Conservation (phyloP, 2,113 vertebrate genomes). For the Gymnorhina tibicen region DNA sequence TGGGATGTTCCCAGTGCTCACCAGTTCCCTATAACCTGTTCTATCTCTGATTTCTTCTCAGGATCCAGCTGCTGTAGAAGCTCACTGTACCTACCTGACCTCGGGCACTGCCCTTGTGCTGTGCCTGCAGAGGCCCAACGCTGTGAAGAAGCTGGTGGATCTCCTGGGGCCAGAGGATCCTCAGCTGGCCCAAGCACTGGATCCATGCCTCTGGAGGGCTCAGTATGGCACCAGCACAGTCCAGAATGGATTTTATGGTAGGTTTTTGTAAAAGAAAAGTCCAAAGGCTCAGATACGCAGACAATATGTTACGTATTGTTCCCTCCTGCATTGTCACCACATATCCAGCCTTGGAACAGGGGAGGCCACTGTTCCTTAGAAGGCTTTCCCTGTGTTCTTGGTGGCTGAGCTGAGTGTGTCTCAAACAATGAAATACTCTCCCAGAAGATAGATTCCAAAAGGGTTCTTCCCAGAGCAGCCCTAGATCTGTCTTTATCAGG, state of each 20-base stretch:
- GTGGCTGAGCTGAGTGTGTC: background rate
- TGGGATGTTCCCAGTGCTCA: background rate
- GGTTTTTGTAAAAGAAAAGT: background rate
- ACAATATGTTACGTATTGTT: background rate
- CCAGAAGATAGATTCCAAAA: background rate
- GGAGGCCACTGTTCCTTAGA: background rate
- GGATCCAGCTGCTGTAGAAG: slow-evolving; percentile 29
- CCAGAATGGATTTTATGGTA: slow-evolving; percentile 70
- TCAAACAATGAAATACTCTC: background rate
- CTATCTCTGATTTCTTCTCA: background rate
- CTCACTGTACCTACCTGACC: slow-evolving; percentile 57
- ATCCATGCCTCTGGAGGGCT: slow-evolving; percentile 63
- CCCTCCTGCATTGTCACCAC: background rate
- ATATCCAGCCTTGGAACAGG: background rate
- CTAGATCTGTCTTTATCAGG: background rate
- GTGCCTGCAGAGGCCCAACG: slow-evolving; percentile 73
- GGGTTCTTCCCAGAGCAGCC: background rate
- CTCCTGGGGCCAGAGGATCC: slow-evolving; percentile 70
- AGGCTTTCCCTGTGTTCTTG: background rate
- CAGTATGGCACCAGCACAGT: slow-evolving; percentile 55
- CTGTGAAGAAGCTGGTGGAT: slow-evolving; percentile 73
- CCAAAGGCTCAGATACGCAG: background rate
- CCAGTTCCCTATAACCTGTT: background rate
- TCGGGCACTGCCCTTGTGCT: slow-evolving; percentile 67
- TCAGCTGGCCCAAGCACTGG: background rate